Percentiles rank a stretch among this genome's conserved stretches.
These are phyloP conservation scores for Cyprinodon brontotheroides DNA, from an alignment of 2,113 vertebrate genomes.

Conservation along the genomic window DNA sequence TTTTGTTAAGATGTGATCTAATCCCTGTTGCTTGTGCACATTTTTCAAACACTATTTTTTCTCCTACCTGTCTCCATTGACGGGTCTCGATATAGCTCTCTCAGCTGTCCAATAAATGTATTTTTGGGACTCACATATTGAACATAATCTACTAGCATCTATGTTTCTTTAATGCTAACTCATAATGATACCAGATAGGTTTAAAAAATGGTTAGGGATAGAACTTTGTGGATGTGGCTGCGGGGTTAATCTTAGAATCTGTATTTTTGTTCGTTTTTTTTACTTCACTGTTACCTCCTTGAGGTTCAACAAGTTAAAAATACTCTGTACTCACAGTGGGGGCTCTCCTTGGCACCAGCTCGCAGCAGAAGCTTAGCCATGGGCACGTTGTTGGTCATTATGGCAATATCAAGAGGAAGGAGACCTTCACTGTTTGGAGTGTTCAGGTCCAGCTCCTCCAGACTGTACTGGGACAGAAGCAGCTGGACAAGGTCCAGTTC, in stretches of 20 bases:
- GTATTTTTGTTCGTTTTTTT: background rate
- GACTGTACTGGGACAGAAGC: constrained; percentile 87
- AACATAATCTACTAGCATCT: no score
- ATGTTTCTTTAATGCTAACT: no score
- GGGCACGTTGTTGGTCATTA: constrained; percentile 93
- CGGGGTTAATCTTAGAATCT: background rate
- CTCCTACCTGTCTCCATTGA: no score
- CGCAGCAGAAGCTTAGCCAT: constrained; percentile 87
- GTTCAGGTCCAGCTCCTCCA: constrained; percentile 91
- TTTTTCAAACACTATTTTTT: no score
- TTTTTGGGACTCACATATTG: no score
- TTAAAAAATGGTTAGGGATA: no score
- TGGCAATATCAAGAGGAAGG: constrained; percentile 88
- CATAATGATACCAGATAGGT: no score
- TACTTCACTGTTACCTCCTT: background rate
- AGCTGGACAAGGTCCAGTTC: constrained; percentile 87
- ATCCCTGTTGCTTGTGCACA: no score
- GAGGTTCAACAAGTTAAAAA: background rate
- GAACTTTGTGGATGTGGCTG: no score
- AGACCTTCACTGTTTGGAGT: constrained; percentile 93
- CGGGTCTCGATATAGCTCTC: no score
- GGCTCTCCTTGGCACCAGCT: constrained; percentile 90
- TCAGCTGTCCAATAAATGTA: no score
- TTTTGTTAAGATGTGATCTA: no score
- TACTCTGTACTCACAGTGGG: constrained; percentile 85